Base-by-base conservation (phyloP, 2,888 invertebrate genomes). In the Pandemis heparana region DNA sequence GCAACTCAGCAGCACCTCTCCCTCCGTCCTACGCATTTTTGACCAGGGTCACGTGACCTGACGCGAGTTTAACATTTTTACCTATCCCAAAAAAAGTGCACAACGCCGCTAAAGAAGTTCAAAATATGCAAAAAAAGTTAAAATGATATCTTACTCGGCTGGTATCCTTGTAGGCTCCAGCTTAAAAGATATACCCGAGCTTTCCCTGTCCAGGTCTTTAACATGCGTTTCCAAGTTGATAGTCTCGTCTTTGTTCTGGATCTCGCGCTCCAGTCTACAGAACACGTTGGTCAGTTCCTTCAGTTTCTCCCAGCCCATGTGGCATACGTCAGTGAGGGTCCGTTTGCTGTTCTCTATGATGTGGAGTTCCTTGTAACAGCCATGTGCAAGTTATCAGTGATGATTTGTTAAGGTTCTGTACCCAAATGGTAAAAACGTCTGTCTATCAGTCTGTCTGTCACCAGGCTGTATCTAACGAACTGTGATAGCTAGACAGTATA, bases 221-320 rank as follows among this genome's bases (percentile, higher is more conserved):
- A 98, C 98, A 18, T 96, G 95, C 43, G 92, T 95, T 83, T 98
- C 97, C 80, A 98, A 95, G 76, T 95, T 95, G 53, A 97, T 94
- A 0, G 98, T 96, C 81, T 97, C 97, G n/a, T 95, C 94, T 89
- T 99, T 99, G 85, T 98, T 97, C 76, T 95, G 95, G 67, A 97
- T 94, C 85, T 98, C 97, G 5, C 97, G 87, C 74, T 95, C 94
- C 12, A 98, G 91, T 76, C 96, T 95, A 79, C 96, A 96, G 80
- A 95, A 95, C 0, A 97, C 96, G 80, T 97, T 97, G 78, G 96
- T 96, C 14, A 98, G 88, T 51, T 96, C 96, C 79, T 97, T 97
- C 1, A 97, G 87, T 86, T 97, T 97, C 83, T 97, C 96, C 97
- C 97, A 97, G 0, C 97, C 96, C 90, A 91, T 89, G 77, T 92